These are phyloP conservation scores for Julus scandinavius DNA, from an alignment of 2,888 invertebrate genomes.

Conservation along the genomic window DNA sequence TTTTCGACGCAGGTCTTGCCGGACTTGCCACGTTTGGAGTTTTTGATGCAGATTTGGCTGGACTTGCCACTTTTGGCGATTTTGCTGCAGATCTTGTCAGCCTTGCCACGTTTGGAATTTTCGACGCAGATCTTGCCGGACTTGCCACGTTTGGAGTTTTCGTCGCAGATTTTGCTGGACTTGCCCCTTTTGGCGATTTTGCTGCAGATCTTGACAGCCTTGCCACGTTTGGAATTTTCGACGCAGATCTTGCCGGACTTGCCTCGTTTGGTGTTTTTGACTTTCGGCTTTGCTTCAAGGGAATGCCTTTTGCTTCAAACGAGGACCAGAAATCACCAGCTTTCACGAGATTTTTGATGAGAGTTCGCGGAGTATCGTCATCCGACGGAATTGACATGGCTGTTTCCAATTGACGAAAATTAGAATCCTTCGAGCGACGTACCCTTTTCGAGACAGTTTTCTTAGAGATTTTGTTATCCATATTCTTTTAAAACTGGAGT, in stretches of 20 bases:
- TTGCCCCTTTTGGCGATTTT: no score
- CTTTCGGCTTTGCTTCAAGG: neutral
- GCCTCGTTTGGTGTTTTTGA: neutral
- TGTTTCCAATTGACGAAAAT: neutral
- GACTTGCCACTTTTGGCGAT: neutral
- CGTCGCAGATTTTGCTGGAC: neutral
- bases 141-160: neutral
- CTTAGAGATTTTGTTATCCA: neutral
- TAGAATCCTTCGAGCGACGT: neutral
- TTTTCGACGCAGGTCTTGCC: neutral
- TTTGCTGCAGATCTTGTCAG: neutral
- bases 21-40: neutral
- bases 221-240: neutral
- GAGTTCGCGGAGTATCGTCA: neutral
- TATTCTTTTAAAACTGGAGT: neutral
- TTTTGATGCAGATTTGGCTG: neutral
- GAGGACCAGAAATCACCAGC: neutral
- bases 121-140: neutral
- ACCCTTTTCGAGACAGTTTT: neutral
- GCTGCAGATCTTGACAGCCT: neutral
- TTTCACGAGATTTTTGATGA: neutral
- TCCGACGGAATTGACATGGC: neutral
- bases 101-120: neutral
- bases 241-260: neutral
- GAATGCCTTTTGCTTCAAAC: neutral